Percentiles rank a stretch among this genome's conserved stretches.
phyloP scores from a whole-genome alignment of 2,888 invertebrate genomes.

The Parapristionchus giblindavisi region DNA sequence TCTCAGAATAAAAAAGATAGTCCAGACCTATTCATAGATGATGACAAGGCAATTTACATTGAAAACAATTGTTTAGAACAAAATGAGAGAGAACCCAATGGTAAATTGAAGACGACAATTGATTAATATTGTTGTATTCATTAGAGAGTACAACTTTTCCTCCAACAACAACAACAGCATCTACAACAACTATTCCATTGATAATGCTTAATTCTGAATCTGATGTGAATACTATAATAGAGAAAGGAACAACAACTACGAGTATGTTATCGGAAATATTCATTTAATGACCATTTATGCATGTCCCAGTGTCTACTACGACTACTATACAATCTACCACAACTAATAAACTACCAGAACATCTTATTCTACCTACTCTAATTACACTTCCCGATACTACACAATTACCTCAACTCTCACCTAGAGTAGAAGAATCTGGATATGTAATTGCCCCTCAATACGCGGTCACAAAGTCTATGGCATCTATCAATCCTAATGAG shows the following conservation, averaged over 20 bases:
- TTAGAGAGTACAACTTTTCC: no score
- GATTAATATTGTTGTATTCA: no score
- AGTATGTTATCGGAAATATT: neutral
- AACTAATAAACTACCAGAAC: neutral
- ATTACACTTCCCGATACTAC: neutral
- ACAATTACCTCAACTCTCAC: neutral
- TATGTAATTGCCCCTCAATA: constrained; percentile 19
- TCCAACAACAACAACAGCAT: neutral
- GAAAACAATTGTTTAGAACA: constrained; percentile 52
- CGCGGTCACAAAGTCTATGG: constrained; percentile 16
- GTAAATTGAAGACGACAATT: no score
- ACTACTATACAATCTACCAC: neutral
- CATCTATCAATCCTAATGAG: neutral
- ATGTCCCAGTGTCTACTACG: neutral
- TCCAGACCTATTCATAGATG: constrained; percentile 58
- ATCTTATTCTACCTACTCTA: constrained; percentile 12
- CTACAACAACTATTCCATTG: neutral
- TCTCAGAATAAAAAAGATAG: constrained; percentile 54
- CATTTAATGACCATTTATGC: no score
- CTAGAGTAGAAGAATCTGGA: constrained; percentile 5
- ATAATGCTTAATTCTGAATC: neutral
- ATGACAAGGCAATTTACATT: constrained; percentile 55
- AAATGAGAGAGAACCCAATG: no score
- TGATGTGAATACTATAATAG: constrained; percentile 1
- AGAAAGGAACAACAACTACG: neutral